phyloP scores from a whole-genome alignment of 23 tunicate species.

The Corella eumyota region DNA sequence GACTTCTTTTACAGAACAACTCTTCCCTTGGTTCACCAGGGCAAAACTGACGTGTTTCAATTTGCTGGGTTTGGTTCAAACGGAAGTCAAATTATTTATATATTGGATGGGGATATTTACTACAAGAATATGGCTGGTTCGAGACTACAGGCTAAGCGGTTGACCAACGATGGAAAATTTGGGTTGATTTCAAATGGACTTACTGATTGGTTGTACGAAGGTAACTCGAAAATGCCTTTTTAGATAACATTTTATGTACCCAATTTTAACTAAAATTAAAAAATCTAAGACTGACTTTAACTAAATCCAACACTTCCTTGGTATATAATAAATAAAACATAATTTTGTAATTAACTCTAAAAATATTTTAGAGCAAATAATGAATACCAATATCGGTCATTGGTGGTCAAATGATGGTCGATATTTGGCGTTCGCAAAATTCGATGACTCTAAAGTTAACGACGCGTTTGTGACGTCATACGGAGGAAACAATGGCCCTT shows the following conservation, averaged over 20 bases:
- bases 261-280: no score
- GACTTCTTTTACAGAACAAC: conserved; percentile 3
- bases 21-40: conserved; percentile 13
- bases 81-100: conserved; percentile 43
- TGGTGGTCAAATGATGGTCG: conserved; percentile 81
- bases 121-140: conserved; percentile 18
- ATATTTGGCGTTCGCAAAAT: conserved; percentile 56
- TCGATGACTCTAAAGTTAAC: conserved; percentile 51
- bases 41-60: conserved; percentile 18
- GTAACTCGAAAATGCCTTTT: conserved; percentile 11
- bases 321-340: no score
- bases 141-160: neutral
- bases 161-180: conserved; percentile 26
- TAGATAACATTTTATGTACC: no score
- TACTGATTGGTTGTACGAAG: conserved; percentile 67
- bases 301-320: no score
- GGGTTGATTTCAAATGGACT: conserved; percentile 41
- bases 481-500: conserved; percentile 6
- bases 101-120: conserved; percentile 42
- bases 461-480: conserved; percentile 35
- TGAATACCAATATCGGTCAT: conserved; percentile 25
- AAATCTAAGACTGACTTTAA: no score
- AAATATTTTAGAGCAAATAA: conserved; percentile 39
- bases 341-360: neutral
- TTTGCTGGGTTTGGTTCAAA: conserved; percentile 55